Evolutionary conservation across 2,797 vertebrate species (phyloP).

Genomic region (Galago senegalensis): DNA sequence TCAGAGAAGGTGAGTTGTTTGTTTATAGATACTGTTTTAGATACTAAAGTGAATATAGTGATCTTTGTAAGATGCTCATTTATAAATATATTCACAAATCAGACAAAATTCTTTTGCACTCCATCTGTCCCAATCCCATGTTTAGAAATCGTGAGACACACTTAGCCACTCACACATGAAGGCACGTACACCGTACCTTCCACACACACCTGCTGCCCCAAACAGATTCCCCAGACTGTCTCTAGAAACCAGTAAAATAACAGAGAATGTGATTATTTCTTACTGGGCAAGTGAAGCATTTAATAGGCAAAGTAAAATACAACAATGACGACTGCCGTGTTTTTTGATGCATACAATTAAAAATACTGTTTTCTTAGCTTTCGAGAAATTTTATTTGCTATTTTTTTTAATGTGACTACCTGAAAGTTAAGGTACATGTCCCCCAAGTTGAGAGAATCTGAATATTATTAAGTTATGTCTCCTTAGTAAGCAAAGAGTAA

Average conservation of each 20-base stretch:
- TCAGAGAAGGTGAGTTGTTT: background rate
- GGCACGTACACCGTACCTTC: background rate
- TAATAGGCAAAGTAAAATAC: slow-evolving; percentile 9
- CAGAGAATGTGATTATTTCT: background rate
- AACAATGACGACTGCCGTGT: background rate
- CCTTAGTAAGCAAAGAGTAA: slow-evolving; percentile 14
- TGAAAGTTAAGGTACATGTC: background rate
- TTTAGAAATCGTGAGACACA: slow-evolving; percentile 3
- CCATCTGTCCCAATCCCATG: background rate
- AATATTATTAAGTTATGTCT: background rate
- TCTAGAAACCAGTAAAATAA: background rate
- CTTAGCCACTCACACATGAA: background rate
- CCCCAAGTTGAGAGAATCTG: background rate
- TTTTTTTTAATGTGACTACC: slow-evolving; percentile 4
- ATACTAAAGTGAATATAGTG: background rate
- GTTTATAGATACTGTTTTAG: background rate
- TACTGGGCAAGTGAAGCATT: slow-evolving; percentile 3
- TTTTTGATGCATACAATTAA: background rate
- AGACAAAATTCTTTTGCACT: slow-evolving; percentile 39
- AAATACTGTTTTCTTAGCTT: background rate
- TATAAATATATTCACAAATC: slow-evolving; percentile 38
- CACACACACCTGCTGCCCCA: background rate
- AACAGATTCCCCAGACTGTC: background rate
- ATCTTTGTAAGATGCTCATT: background rate
- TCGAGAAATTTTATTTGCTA: slow-evolving; percentile 33